Conservation (phyloP, 2,888 invertebrate genomes). For the Strigamia crassipes region DNA sequence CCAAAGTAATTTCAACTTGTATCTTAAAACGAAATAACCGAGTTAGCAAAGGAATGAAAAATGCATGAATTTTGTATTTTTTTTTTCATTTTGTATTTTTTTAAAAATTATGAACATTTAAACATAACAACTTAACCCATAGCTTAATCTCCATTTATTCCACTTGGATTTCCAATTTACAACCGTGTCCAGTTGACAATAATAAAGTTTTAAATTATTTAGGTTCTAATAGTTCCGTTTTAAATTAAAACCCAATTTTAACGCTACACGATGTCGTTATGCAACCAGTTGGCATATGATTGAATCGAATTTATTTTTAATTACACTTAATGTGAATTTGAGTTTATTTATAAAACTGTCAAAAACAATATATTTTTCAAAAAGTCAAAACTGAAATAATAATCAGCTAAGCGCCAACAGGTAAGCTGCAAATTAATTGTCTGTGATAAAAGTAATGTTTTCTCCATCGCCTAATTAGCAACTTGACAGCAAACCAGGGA, state of each 20-base stretch:
- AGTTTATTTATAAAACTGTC: too few relatives aligned
- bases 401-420: slow-evolving; percentile 4
- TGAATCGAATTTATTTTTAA: neutral
- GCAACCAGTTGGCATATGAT: neutral
- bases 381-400: neutral
- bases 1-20: neutral
- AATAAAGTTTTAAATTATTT: neutral
- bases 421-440: slow-evolving; percentile 6
- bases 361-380: neutral
- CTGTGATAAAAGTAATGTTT: slow-evolving; percentile 1
- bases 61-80: too few relatives aligned
- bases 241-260: neutral
- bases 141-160: too few relatives aligned
- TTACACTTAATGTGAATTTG: neutral
- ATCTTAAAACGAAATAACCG: neutral
- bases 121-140: too few relatives aligned
- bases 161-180: neutral
- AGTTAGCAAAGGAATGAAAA: neutral
- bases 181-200: neutral
- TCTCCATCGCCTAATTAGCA: slow-evolving; percentile 4
- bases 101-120: neutral
- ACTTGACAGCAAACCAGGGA: slow-evolving; percentile 1
- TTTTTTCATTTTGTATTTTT: too few relatives aligned
- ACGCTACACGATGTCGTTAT: neutral
- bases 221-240: neutral